phyloP scores from a whole-genome alignment of 2,797 vertebrate genomes.

The Anguilla obscura region DNA sequence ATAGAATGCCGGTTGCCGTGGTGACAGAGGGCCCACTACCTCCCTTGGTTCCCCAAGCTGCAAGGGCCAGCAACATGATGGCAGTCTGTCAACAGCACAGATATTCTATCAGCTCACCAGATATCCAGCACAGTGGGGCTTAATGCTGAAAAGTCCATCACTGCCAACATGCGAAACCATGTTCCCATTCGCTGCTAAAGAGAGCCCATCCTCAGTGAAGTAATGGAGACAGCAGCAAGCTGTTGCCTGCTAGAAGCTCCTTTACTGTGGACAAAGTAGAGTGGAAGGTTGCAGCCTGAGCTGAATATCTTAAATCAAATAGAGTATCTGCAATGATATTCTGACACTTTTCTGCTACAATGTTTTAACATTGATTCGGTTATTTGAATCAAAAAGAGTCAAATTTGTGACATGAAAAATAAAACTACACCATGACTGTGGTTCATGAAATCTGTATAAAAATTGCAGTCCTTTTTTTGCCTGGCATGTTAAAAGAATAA shows the following conservation, averaged over 20 bases:
- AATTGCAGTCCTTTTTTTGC: not conserved
- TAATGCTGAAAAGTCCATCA: not conserved
- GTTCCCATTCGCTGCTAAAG: not conserved
- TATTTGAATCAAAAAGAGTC: not conserved
- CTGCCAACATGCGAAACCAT: not conserved
- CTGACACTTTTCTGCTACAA: not conserved
- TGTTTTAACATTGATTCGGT: not conserved
- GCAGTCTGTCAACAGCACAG: not conserved
- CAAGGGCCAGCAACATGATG: not conserved
- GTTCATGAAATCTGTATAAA: constrained; percentile 3
- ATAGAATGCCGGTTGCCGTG: not conserved
- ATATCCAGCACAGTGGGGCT: not conserved
- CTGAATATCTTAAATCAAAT: not conserved
- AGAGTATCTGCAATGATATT: not conserved
- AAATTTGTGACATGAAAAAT: not conserved
- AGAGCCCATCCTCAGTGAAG: not conserved
- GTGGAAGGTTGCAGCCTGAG: not conserved
- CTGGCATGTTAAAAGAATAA: not conserved
- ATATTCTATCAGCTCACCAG: not conserved
- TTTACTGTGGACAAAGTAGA: not conserved
- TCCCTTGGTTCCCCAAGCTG: not conserved
- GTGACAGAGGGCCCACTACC: not conserved
- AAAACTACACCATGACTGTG: not conserved
- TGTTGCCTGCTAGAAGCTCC: not conserved
- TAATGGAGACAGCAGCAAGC: not conserved